phyloP scores from a whole-genome alignment of 2,888 invertebrate genomes.

The Microdon myrmicae region DNA sequence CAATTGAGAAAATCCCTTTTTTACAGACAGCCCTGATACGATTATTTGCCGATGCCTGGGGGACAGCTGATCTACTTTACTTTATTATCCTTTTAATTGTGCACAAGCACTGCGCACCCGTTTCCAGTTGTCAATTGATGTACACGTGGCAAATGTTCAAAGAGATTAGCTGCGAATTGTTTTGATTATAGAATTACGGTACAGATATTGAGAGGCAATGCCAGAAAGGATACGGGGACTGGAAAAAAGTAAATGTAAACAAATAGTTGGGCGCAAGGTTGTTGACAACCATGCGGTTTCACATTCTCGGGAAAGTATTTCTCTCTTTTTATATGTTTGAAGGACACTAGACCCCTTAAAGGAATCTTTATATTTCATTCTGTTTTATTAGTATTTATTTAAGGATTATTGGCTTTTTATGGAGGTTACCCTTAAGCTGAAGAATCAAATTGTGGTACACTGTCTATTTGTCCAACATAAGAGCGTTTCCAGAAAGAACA shows the following conservation, averaged over 20 bases:
- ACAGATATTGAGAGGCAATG: conserved; percentile 31
- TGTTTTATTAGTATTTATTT: conserved; percentile 30
- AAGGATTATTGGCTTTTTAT: conserved; percentile 16
- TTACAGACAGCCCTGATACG: conserved; percentile 11
- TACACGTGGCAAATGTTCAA: conserved; percentile 43
- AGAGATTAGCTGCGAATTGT: conserved; percentile 47
- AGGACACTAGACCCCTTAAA: conserved; percentile 27
- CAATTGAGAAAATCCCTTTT: conserved; percentile 17
- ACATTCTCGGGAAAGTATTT: conserved; percentile 13
- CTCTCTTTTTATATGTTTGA: conserved; percentile 34
- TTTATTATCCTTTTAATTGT: conserved; percentile 46
- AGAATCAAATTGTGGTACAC: too few species aligned
- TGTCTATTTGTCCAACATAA: too few species aligned
- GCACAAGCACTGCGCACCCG: conserved; percentile 7
- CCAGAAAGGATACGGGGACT: conserved; percentile 10
- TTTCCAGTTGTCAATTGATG: conserved; percentile 19
- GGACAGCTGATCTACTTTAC: neutral
- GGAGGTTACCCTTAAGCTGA: conserved; percentile 6
- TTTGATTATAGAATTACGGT: conserved; percentile 48
- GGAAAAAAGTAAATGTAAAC: neutral
- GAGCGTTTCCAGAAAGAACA: too few species aligned
- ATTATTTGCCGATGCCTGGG: conserved; percentile 22
- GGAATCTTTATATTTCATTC: conserved; percentile 2
- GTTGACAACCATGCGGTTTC: neutral
- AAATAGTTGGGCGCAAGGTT: conserved; percentile 3